A percentile compares a stretch with the other conserved stretches of the same genome.
phyloP scores from a whole-genome alignment of 2,888 invertebrate genomes.

The Rhamphomyia laevipes region DNA sequence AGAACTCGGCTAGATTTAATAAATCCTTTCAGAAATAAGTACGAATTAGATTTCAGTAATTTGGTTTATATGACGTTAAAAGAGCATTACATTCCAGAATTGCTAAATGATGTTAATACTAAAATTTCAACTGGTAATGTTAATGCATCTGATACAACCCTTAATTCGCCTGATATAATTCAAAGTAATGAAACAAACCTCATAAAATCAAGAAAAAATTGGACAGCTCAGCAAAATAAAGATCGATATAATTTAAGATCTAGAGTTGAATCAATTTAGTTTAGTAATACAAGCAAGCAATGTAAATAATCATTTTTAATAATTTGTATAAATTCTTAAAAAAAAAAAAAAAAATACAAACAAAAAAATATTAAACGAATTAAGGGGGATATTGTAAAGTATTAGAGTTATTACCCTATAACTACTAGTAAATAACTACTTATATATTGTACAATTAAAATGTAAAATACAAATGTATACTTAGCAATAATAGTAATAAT shows the following conservation, averaged over 20 bases:
- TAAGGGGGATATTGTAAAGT: too few relatives aligned
- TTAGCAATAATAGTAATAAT: too few relatives aligned
- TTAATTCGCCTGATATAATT: not conserved
- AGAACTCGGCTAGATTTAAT: slow-evolving; percentile 9
- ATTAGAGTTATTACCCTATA: too few relatives aligned
- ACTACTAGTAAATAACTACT: too few relatives aligned
- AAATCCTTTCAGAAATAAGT: not conserved
- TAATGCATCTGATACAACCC: not conserved
- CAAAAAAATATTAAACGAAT: too few relatives aligned
- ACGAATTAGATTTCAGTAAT: not conserved
- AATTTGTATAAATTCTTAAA: too few relatives aligned
- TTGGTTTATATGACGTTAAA: slow-evolving; percentile 8
- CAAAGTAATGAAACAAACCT: not conserved
- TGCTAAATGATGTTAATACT: not conserved
- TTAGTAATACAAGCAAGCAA: too few relatives aligned
- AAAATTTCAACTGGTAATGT: not conserved
- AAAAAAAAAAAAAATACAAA: too few relatives aligned
- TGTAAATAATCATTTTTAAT: too few relatives aligned
- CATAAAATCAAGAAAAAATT: not conserved
- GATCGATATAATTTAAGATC: not conserved
- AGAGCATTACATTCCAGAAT: slow-evolving; percentile 6
- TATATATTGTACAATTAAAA: too few relatives aligned
- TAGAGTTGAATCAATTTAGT: not conserved
- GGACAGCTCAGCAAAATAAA: not conserved
- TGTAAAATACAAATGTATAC: too few relatives aligned